Conservation (phyloP, 2,797 vertebrate species). For the Cyclura pinguis region DNA sequence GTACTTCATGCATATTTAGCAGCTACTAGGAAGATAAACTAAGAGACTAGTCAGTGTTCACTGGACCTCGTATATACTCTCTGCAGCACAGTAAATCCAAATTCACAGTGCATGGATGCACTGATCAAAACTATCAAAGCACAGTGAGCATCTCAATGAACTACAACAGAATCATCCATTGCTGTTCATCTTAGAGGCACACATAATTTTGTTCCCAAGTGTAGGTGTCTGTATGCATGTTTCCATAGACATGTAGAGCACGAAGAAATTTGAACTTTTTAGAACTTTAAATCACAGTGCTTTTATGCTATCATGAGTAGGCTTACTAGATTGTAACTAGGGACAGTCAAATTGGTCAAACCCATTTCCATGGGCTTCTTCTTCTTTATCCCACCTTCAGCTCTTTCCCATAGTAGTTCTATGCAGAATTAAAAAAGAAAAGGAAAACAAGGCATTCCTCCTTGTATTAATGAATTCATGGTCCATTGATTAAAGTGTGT, state of each 20-base stretch:
- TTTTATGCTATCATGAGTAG: background rate
- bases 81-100: conserved; percentile 1
- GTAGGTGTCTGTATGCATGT: too few relatives aligned
- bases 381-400: background rate
- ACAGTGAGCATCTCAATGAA: conserved; percentile 17
- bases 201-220: background rate
- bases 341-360: background rate
- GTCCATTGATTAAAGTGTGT: background rate
- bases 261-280: background rate
- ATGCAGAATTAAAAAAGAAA: background rate
- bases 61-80: background rate
- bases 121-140: conserved; percentile 54
- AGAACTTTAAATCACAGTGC: background rate
- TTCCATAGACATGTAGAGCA: too few relatives aligned
- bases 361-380: background rate
- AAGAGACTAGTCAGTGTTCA: conserved; percentile 15
- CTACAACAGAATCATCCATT: background rate
- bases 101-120: conserved; percentile 34
- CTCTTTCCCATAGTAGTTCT: background rate
- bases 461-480: background rate
- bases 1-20: background rate
- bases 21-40: background rate
- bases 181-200: background rate
- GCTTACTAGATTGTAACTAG: background rate
- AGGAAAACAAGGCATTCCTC: too few relatives aligned